These are phyloP conservation scores for Otolemur garnettii DNA, from an alignment of 2,113 vertebrate genomes.

Conservation along the genomic window DNA sequence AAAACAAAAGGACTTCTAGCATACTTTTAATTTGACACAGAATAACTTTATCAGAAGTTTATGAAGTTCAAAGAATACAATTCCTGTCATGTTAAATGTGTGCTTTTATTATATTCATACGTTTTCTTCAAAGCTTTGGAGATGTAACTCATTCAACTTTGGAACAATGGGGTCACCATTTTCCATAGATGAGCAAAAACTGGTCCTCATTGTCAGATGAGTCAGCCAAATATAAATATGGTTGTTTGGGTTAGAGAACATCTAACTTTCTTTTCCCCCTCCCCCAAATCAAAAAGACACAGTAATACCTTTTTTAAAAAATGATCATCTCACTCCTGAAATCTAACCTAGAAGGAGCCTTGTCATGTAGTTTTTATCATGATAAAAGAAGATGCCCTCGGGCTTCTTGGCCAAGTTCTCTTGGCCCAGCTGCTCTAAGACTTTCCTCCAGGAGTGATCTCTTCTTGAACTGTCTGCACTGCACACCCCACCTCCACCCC, in stretches of 20 bases:
- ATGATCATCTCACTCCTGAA: neutral
- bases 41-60: neutral
- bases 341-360: neutral
- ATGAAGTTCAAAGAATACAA: neutral
- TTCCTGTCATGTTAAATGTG: neutral
- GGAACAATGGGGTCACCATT: neutral
- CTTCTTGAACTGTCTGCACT: neutral
- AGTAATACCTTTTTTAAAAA: neutral
- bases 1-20: neutral
- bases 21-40: neutral
- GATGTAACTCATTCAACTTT: neutral
- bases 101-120: neutral
- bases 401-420: neutral
- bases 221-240: neutral
- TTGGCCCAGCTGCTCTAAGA: neutral
- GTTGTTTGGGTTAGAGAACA: neutral
- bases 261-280: neutral
- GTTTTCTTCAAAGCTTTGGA: conserved; percentile 33
- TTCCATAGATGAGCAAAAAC: neutral
- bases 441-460: neutral
- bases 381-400: neutral
- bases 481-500: neutral
- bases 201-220: neutral
- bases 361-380: neutral
- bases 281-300: neutral